phyloP scores from a whole-genome alignment of 2,888 invertebrate species.

The Steinernema hermaphroditum region DNA sequence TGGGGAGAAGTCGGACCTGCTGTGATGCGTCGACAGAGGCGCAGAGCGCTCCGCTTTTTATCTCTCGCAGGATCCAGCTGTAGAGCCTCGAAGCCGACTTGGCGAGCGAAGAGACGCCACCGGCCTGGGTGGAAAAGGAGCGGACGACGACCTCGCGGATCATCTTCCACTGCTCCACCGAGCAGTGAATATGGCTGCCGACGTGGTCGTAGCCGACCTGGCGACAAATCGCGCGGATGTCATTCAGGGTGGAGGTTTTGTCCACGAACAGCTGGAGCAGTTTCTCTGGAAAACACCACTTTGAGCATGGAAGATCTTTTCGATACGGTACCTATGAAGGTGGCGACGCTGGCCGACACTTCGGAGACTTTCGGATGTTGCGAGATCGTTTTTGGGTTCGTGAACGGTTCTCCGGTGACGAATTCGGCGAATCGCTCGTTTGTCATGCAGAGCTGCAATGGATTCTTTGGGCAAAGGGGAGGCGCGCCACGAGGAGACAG shows the following conservation, averaged over 20 bases:
- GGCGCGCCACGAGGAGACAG: too few relatives aligned
- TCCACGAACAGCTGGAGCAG: conserved; percentile 36
- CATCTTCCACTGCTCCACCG: conserved; percentile 58
- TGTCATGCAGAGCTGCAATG: conserved; percentile 46
- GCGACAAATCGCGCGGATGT: conserved; percentile 47
- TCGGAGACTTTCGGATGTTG: not conserved
- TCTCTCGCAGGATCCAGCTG: conserved; percentile 62
- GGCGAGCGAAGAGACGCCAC: not conserved
- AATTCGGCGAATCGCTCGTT: conserved; percentile 20
- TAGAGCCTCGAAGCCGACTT: conserved; percentile 46
- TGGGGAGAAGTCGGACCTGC: conserved; percentile 29
- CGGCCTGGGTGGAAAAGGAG: conserved; percentile 1
- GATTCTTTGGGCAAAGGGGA: conserved; percentile 3
- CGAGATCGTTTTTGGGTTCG: not conserved
- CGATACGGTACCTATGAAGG: not conserved
- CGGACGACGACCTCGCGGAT: conserved; percentile 42
- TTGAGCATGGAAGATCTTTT: not conserved
- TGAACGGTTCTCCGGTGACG: conserved; percentile 5
- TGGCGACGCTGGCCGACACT: not conserved
- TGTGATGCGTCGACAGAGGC: conserved; percentile 53
- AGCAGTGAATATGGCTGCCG: conserved; percentile 50
- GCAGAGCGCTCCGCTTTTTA: conserved; percentile 59
- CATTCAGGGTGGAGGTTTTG: conserved; percentile 41
- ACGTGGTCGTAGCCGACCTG: conserved; percentile 46
- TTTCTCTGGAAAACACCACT: conserved; percentile 35